Conservation (phyloP, 2,888 invertebrate species). For the Coenonympha glycerion region DNA sequence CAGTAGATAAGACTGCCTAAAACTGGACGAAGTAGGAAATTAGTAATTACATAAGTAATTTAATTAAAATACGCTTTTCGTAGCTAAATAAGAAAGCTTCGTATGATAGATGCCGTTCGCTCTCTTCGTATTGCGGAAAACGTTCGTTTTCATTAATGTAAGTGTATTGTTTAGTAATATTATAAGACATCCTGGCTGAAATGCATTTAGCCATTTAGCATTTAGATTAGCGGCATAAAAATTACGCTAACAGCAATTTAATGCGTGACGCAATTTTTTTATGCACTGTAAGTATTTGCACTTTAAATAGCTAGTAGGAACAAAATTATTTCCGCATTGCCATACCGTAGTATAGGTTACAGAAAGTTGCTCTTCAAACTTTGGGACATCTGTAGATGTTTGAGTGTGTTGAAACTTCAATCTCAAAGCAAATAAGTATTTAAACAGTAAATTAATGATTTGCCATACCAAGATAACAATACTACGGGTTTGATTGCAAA, state of each 20-base stretch:
- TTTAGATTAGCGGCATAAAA: not conserved
- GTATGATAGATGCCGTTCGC: not conserved
- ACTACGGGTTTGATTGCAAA: too few relatives aligned
- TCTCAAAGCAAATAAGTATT: too few relatives aligned
- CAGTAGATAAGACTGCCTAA: too few relatives aligned
- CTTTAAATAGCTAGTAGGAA: not conserved
- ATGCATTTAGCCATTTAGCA: not conserved
- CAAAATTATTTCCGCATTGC: too few relatives aligned
- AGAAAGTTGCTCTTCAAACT: too few relatives aligned
- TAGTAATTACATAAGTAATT: not conserved
- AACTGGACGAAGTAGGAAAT: not conserved
- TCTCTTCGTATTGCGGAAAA: not conserved
- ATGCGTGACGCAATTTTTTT: not conserved
- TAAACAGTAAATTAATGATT: too few relatives aligned
- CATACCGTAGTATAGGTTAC: too few relatives aligned
- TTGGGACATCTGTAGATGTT: too few relatives aligned
- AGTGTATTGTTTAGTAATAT: not conserved
- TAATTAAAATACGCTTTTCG: not conserved
- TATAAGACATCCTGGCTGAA: not conserved
- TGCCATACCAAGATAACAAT: too few relatives aligned
- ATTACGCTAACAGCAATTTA: not conserved
- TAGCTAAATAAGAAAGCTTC: not conserved
- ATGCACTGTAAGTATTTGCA: not conserved
- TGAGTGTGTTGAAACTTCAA: too few relatives aligned
- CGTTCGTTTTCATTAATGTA: not conserved